Conservation (phyloP, 1,140 invertebrate species). For the Drosophila nigromelanica region DNA sequence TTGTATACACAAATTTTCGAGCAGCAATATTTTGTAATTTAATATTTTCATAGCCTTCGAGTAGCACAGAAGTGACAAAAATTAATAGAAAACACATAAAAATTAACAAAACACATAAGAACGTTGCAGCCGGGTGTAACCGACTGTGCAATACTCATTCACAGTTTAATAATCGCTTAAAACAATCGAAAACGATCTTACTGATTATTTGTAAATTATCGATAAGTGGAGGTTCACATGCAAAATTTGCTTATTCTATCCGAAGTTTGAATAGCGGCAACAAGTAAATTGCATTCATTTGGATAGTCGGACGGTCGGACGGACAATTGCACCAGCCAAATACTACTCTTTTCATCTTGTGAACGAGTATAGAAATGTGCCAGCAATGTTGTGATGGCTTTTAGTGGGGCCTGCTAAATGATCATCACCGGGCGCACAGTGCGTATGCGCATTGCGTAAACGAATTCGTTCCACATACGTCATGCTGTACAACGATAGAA, state of each 20-base stretch:
- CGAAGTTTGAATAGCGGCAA: too few species aligned
- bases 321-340: too few species aligned
- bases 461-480: conserved; percentile 30
- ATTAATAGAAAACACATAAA: conserved; percentile 79
- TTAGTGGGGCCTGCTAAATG: conserved; percentile 5
- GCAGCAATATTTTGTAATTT: conserved; percentile 67
- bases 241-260: too few species aligned
- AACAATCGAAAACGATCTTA: too few species aligned
- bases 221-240: too few species aligned
- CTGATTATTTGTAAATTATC: too few species aligned
- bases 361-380: conserved; percentile 6
- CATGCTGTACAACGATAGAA: conserved; percentile 19
- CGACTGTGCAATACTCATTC: too few species aligned
- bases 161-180: too few species aligned
- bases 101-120: conserved; percentile 35
- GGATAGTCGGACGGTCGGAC: too few species aligned
- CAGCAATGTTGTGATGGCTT: not conserved
- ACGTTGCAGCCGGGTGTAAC: too few species aligned
- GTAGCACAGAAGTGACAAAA: conserved; percentile 58
- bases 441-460: conserved; percentile 69
- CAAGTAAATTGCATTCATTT: too few species aligned
- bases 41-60: conserved; percentile 50
- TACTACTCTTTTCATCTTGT: too few species aligned
- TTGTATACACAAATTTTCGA: conserved; percentile 49
- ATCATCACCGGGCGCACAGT: conserved; percentile 45